Conservation (phyloP, 2,113 vertebrate genomes). For the Bubo bubo region DNA sequence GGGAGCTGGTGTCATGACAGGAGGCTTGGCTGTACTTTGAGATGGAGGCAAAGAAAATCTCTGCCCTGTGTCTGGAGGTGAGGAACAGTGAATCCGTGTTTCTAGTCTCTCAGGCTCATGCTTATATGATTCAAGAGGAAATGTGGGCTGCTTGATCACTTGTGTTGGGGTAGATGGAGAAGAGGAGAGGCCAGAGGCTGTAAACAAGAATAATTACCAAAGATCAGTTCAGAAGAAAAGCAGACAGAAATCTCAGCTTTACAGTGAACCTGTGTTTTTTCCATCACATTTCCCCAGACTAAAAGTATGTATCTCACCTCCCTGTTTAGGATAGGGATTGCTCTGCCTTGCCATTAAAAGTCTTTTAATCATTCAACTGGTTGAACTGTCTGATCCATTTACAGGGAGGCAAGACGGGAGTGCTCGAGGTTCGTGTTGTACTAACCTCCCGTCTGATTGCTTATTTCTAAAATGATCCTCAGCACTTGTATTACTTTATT, state of each 20-base stretch:
- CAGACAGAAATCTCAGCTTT: not conserved
- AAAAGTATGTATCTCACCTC: not conserved
- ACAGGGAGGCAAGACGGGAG: not conserved
- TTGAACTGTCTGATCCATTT: not conserved
- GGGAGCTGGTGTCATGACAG: conserved; percentile 71
- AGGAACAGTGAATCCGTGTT: conserved; percentile 81
- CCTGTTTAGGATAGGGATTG: not conserved
- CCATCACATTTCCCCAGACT: not conserved
- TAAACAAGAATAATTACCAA: not conserved
- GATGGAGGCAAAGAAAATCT: conserved; percentile 77
- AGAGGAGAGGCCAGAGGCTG: conserved; percentile 88
- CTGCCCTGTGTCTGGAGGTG: conserved; percentile 85
- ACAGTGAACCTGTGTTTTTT: not conserved
- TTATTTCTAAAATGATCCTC: not conserved
- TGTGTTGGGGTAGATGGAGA: conserved; percentile 91
- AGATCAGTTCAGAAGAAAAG: not conserved
- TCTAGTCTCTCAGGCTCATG: conserved; percentile 83
- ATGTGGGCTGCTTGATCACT: conserved; percentile 84
- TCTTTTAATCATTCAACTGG: not conserved
- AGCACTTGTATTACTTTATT: not conserved
- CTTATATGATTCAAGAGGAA: conserved; percentile 86
- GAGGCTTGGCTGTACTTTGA: conserved; percentile 74
- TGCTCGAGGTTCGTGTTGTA: not conserved
- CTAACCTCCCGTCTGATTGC: not conserved
- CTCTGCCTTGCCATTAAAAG: not conserved